Percentiles rank a stretch among this genome's conserved stretches.
Conservation (phyloP, 1,140 invertebrate species). For the Drosophila eugracilis region DNA sequence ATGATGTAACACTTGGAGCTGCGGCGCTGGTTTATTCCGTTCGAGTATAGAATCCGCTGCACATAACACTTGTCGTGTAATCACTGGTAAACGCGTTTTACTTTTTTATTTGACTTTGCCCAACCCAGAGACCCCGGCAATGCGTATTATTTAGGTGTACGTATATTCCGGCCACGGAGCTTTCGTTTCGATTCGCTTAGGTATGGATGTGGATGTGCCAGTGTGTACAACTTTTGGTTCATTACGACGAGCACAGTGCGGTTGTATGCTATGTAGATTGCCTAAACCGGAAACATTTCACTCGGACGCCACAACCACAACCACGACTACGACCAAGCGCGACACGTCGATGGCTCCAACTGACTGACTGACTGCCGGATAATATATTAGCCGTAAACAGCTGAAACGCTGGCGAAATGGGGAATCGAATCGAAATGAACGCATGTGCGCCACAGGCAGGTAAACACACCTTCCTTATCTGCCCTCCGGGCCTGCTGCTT, state of each 20-base stretch:
- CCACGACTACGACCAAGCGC: slow-evolving; percentile 13
- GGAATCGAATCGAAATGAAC: slow-evolving; percentile 23
- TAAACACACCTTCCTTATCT: slow-evolving; percentile 51
- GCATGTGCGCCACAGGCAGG: slow-evolving; percentile 27
- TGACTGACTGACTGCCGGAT: slow-evolving; percentile 57
- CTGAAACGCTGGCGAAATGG: slow-evolving; percentile 43
- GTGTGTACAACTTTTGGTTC: slow-evolving; percentile 20
- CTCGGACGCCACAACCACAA: slow-evolving; percentile 13
- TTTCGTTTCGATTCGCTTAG: slow-evolving; percentile 5
- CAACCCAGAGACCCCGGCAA: slow-evolving; percentile 13
- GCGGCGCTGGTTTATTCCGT: slow-evolving; percentile 8
- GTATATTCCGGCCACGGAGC: slow-evolving; percentile 10
- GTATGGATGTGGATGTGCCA: slow-evolving; percentile 2
- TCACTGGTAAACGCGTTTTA: slow-evolving; percentile 39
- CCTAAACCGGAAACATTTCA: slow-evolving; percentile 57
- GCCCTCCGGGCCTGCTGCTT: slow-evolving; percentile 25
- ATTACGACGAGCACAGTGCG: slow-evolving; percentile 18
- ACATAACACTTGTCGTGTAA: slow-evolving; percentile 43
- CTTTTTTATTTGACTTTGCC: slow-evolving; percentile 30
- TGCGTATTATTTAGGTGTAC: slow-evolving; percentile 29
- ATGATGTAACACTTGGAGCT: slow-evolving; percentile 41
- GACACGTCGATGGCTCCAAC: slow-evolving; percentile 54
- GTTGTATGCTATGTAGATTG: slow-evolving; percentile 27
- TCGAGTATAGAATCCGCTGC: slow-evolving; percentile 35
- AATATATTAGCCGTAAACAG: slow-evolving; percentile 58